phyloP scores from a whole-genome alignment of 2,888 invertebrate species.

The Eupithecia subumbrata region DNA sequence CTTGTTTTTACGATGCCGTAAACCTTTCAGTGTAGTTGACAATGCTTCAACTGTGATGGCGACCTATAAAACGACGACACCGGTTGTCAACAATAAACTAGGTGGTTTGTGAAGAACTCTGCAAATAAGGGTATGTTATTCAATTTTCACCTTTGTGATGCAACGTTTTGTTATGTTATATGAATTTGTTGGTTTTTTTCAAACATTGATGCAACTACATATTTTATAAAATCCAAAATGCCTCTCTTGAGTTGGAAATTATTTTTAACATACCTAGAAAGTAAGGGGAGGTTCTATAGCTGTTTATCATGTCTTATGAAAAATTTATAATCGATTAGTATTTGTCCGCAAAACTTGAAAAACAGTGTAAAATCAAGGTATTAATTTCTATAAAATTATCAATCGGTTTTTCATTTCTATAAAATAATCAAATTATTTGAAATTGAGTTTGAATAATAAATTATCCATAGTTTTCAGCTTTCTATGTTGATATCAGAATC shows the following conservation, averaged over 20 bases:
- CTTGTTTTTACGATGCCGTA: slow-evolving; percentile 69
- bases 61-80: slow-evolving; percentile 65
- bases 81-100: slow-evolving; percentile 66
- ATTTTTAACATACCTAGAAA: too few species aligned
- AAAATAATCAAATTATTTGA: not conserved
- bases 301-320: too few species aligned
- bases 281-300: too few species aligned
- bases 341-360: too few species aligned
- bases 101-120: slow-evolving; percentile 37
- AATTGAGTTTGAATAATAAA: not conserved
- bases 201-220: not conserved
- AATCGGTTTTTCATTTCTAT: too few species aligned
- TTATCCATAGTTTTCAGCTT: not conserved
- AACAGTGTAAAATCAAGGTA: too few species aligned
- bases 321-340: too few species aligned
- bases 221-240: not conserved
- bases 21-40: slow-evolving; percentile 67
- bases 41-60: slow-evolving; percentile 62
- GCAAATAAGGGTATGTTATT: slow-evolving; percentile 44
- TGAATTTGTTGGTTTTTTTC: not conserved
- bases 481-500: not conserved
- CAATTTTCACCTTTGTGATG: slow-evolving; percentile 30
- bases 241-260: not conserved
- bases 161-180: slow-evolving; percentile 8
- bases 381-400: too few species aligned